Evolutionary conservation across 2,113 vertebrate genomes (phyloP), one percentile per base, ranked within the genome.

Genomic region (Hippocampus comes): DNA sequence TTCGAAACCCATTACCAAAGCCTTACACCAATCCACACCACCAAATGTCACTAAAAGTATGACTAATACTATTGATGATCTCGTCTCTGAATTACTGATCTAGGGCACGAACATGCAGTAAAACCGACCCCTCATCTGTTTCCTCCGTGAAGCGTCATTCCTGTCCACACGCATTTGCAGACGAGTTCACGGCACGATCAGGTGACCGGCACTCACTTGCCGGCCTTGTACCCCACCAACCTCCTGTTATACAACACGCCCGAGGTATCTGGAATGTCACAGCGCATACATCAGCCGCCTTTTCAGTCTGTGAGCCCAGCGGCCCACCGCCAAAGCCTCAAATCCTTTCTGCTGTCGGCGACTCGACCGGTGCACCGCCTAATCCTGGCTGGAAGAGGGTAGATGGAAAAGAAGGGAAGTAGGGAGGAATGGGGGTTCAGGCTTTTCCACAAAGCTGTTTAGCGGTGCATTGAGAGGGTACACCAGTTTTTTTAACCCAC

Each of bases 231-330:
- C 67, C 90, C 46, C 51, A 48, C 18, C 14, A 11, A 2, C 48
- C 49, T 60, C 68, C 82, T 84, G 74, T 90, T 89, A 89, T 82
- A 91, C 72, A 41, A 94, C 93, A 90, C 78, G 76, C 83, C 8
- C 60, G 81, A 78, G 60, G 85, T 74, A 82, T 73, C 85, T 83
- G 92, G 93, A 93, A 94, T 93, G 88, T 87, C 90, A 89, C 82
- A 91, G 84, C 90, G 72, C 86, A 85, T 78, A 91, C 89, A 90
- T 88, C 86, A 89, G 77, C 81, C 85, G 78, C n/a, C 81, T 83
- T 61, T 78, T 76, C 73, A 12, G 60, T 78, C 74, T 21, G 48
- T 57, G 14, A 64, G 71, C 72, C 78, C 21, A 9, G 43, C 78
- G 60, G 77, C 74, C 73, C 74, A 60, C 68, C 55, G 17, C 73